These are phyloP conservation scores for Pogonocherus hispidulus DNA, from an alignment of 2,888 invertebrate genomes.

Conservation along the genomic window DNA sequence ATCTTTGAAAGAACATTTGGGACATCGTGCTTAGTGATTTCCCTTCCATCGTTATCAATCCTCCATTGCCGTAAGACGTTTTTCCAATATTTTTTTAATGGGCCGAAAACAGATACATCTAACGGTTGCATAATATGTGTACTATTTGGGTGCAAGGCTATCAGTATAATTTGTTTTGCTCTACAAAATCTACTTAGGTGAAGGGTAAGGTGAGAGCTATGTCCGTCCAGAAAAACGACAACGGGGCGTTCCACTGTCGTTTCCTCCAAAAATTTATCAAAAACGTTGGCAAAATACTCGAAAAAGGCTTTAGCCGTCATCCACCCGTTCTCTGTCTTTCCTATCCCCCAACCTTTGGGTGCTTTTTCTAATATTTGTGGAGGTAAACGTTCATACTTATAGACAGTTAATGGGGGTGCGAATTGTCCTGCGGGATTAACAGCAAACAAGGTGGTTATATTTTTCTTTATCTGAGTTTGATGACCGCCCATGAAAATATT, in stretches of 20 bases:
- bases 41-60: too few species aligned
- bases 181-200: slow-evolving; percentile 38
- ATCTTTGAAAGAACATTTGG: too few species aligned
- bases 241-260: slow-evolving; percentile 25
- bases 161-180: slow-evolving; percentile 31
- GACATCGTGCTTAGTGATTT: too few species aligned
- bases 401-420: slow-evolving; percentile 2
- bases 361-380: neutral
- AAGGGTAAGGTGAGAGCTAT: slow-evolving; percentile 35
- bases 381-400: slow-evolving; percentile 23
- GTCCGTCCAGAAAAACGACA: slow-evolving; percentile 31
- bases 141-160: slow-evolving; percentile 38
- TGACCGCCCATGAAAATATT: too few species aligned
- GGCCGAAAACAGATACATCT: slow-evolving; percentile 39
- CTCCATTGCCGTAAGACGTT: neutral
- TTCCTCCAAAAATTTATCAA: slow-evolving; percentile 30
- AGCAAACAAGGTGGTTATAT: slow-evolving; percentile 15
- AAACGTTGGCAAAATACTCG: slow-evolving; percentile 41
- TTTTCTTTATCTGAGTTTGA: too few species aligned
- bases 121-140: slow-evolving; percentile 42
- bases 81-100: slow-evolving; percentile 39
- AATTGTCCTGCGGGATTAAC: slow-evolving; percentile 6
- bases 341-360: slow-evolving; percentile 36
- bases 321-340: slow-evolving; percentile 38
- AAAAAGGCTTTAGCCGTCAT: slow-evolving; percentile 37